These are phyloP conservation scores for Drosophila subpulchrella DNA, from an alignment of 1,140 invertebrate species.

Conservation along the genomic window DNA sequence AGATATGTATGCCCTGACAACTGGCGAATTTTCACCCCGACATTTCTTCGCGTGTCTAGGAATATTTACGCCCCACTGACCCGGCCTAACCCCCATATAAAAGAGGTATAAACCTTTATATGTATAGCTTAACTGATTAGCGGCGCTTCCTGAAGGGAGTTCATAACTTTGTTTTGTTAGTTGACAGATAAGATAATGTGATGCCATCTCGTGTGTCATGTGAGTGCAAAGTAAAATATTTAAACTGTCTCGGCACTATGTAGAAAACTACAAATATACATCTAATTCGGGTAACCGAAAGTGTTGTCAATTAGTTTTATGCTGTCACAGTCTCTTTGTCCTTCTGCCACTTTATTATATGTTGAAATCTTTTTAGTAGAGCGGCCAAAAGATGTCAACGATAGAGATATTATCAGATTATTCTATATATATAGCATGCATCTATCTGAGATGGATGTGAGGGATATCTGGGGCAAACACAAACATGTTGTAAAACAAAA, in stretches of 20 bases:
- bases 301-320: conserved; percentile 4
- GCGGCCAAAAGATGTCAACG: conserved; percentile 17
- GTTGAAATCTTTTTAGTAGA: neutral
- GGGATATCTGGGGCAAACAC: conserved; percentile 43
- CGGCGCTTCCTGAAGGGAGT: conserved; percentile 48
- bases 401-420: conserved; percentile 19
- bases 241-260: conserved; percentile 9
- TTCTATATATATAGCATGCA: conserved; percentile 69
- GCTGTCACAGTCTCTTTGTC: neutral
- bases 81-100: conserved; percentile 31
- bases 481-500: conserved; percentile 69
- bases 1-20: conserved; percentile 23
- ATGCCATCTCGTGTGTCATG: conserved; percentile 35
- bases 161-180: conserved; percentile 45
- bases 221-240: conserved; percentile 57
- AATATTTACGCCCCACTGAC: conserved; percentile 39
- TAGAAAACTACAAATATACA: conserved; percentile 15
- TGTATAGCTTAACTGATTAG: conserved; percentile 18
- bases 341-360: conserved; percentile 1
- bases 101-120: conserved; percentile 16
- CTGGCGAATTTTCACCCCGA: neutral
- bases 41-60: conserved; percentile 4
- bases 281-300: conserved; percentile 7
- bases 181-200: conserved; percentile 41
- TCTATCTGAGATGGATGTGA: conserved; percentile 44